phyloP scores from a whole-genome alignment of 2,888 invertebrate genomes.

The Pterobdella sp. region DNA sequence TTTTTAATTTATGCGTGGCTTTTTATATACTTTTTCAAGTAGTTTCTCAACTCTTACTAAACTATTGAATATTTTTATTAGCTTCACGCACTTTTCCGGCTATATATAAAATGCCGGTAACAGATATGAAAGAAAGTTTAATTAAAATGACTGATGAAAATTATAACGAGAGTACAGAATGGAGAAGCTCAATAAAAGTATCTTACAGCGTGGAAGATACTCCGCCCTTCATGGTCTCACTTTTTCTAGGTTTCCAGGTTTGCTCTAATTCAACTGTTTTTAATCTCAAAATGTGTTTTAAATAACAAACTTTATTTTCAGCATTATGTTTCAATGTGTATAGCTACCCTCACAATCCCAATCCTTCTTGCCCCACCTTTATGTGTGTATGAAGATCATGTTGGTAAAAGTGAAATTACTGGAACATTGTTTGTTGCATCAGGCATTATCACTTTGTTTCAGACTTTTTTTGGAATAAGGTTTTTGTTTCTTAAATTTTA shows the following conservation, averaged over 20 bases:
- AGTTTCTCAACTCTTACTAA: too few relatives aligned
- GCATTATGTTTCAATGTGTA: conserved; percentile 64
- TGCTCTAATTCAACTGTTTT: background rate
- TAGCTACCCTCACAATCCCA: conserved; percentile 69
- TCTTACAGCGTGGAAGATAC: conserved; percentile 31
- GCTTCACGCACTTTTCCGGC: too few relatives aligned
- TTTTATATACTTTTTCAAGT: too few relatives aligned
- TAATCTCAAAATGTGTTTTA: background rate
- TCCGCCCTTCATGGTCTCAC: conserved; percentile 27
- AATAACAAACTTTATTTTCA: too few relatives aligned
- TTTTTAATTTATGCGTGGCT: too few relatives aligned
- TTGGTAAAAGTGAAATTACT: conserved; percentile 48
- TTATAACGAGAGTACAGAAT: background rate
- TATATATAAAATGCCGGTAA: too few relatives aligned
- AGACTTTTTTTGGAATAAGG: conserved; percentile 49
- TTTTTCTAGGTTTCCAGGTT: conserved; percentile 34
- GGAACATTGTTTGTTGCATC: conserved; percentile 50
- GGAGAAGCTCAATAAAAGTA: conserved; percentile 29
- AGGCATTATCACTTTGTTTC: conserved; percentile 49
- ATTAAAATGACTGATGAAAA: background rate
- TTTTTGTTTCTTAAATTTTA: conserved; percentile 30
- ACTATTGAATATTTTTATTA: too few relatives aligned
- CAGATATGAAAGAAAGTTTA: too few relatives aligned
- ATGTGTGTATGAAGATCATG: conserved; percentile 60
- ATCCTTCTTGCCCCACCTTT: conserved; percentile 73